Conservation (phyloP, 1,140 invertebrate species). For the Neelides sp. region DNA sequence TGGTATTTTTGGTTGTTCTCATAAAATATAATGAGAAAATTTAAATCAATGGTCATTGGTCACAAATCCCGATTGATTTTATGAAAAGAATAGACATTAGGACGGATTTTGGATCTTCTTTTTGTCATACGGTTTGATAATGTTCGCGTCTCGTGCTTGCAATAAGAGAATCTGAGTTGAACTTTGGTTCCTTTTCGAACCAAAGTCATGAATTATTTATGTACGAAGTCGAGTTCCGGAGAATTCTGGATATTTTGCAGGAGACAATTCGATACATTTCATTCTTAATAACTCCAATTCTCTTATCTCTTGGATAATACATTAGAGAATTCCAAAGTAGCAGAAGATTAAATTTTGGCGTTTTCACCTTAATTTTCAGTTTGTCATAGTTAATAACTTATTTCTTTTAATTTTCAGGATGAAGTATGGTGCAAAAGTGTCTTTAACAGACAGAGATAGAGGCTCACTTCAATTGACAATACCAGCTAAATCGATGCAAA, state of each 20-base stretch:
- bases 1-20: too few species aligned
- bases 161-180: too few species aligned
- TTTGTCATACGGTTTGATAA: too few species aligned
- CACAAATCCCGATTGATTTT: too few species aligned
- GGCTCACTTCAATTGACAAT: constrained; percentile 33
- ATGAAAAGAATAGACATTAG: too few species aligned
- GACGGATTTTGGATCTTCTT: too few species aligned
- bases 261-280: constrained; percentile 7
- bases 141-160: too few species aligned
- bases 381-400: constrained; percentile 44
- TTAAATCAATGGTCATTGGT: too few species aligned
- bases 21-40: too few species aligned
- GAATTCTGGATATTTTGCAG: constrained; percentile 2
- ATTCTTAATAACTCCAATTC: constrained; percentile 6
- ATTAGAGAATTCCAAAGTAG: constrained; percentile 2
- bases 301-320: not conserved
- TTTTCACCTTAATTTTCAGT: constrained; percentile 46
- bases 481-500: constrained; percentile 34
- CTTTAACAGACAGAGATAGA: constrained; percentile 31
- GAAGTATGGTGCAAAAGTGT: constrained; percentile 25
- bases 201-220: too few species aligned
- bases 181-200: too few species aligned
- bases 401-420: constrained; percentile 22
- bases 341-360: not conserved
- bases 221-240: not conserved